A percentile compares a stretch with the other conserved stretches of the same genome.
phyloP scores from a whole-genome alignment of 2,797 vertebrate genomes.

The Megaceryle alcyon region DNA sequence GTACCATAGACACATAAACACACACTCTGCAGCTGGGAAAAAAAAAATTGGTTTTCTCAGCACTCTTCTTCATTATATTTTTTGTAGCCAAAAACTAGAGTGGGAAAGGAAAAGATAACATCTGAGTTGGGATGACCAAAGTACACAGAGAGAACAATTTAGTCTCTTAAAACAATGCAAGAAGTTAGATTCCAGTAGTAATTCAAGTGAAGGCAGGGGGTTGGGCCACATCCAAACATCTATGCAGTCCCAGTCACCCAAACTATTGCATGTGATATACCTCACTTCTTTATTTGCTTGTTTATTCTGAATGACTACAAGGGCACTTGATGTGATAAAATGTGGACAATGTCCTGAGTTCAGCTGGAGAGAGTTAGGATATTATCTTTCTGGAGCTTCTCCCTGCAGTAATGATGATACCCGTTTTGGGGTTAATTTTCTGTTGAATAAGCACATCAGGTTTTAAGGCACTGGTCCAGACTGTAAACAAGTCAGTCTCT shows the following conservation, averaged over 20 bases:
- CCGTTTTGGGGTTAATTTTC: conserved; percentile 65
- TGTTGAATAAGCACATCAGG: conserved; percentile 67
- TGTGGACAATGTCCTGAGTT: conserved; percentile 22
- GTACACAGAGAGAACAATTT: conserved; percentile 59
- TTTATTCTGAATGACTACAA: conserved; percentile 32
- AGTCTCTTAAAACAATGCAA: conserved; percentile 61
- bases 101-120: conserved; percentile 61
- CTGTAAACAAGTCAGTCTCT: conserved; percentile 68
- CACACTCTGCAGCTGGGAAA: background rate
- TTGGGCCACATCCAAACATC: background rate
- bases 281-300: conserved; percentile 55
- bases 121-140: conserved; percentile 70
- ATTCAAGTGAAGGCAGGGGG: conserved; percentile 45
- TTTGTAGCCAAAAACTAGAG: conserved; percentile 55
- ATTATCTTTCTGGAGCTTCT: conserved; percentile 48
- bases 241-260: conserved; percentile 27
- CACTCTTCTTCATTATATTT: background rate
- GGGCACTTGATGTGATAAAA: conserved; percentile 37
- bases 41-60: background rate
- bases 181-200: conserved; percentile 52
- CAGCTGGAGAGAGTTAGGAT: conserved; percentile 50
- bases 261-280: conserved; percentile 42
- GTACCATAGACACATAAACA: background rate
- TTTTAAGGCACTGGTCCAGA: conserved; percentile 65
- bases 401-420: conserved; percentile 38